Base-by-base conservation (phyloP, 2,113 vertebrate genomes). In the Melanocharis versteri region DNA sequence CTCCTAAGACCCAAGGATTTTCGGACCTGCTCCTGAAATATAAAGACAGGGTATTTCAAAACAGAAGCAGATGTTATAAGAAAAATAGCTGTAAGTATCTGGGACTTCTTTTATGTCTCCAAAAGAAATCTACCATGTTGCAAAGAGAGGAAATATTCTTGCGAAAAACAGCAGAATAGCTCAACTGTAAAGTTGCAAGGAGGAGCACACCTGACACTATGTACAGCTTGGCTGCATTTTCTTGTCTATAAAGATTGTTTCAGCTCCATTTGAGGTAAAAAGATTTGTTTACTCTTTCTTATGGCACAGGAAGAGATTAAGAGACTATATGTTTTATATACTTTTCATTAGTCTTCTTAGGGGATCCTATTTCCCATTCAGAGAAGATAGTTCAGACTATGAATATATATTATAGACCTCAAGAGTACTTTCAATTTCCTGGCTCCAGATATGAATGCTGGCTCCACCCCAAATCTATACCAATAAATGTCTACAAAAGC, bases 381-480 rank as follows among this genome's bases (percentile, higher is more conserved):
- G 48, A 79, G 65, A 87, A 79, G 37, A 53, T 62, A 73, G 90
- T 85, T 88, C 76, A 73, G 72, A 39, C 33, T 87, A 47, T 3
- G 5, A 89, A 89, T 78, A 57, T 78, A 57, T 62, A 47, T 84
- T 84, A 80, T 15, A 91, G 66, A 87, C 28, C 70, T 71, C 87
- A 56, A 92, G 48, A 93, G 73, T n/a, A 48, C 14, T 83, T 94
- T 93, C 57, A 79, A 2, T 91, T 87, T 94, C 62, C 85, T 94
- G 94, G 53, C 61, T 95, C 13, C 42, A 62, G 33, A 64, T 47
- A 82, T 16, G 28, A 35, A 53, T 0, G 4, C 44, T 95, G 78
- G 57, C 70, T 92, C 61, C 66, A 83, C 85, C 88, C 57, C 93
- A 94, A 83, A 94, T 57, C 57, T 69, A 44, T 76, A 83, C n/a